Evolutionary conservation across 1,140 invertebrate genomes (phyloP).

Genomic region (Sinella curviseta): DNA sequence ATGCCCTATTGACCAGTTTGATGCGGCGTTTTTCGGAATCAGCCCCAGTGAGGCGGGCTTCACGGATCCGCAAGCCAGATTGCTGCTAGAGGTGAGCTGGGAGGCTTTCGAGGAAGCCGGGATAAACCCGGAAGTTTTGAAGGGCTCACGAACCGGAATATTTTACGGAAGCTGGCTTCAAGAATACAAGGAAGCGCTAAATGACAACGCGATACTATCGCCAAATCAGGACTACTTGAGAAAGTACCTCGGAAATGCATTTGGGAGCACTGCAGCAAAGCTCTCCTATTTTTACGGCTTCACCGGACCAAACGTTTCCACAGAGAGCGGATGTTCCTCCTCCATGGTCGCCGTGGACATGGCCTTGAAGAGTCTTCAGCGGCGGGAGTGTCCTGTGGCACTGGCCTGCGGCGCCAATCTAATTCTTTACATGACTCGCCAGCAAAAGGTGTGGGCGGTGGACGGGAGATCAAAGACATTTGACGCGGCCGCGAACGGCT

Average conservation of each 20-base stretch:
- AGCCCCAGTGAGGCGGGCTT: conserved; percentile 60
- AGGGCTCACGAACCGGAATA: conserved; percentile 25
- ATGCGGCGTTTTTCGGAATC: conserved; percentile 61
- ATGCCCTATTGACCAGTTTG: conserved; percentile 53
- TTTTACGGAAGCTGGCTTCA: conserved; percentile 36
- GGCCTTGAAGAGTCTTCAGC: conserved; percentile 31
- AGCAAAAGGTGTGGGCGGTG: conserved; percentile 55
- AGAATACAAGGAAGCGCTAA: conserved; percentile 14
- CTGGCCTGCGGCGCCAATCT: conserved; percentile 36
- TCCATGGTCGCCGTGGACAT: conserved; percentile 32
- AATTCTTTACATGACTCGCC: neutral
- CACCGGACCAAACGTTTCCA: conserved; percentile 32
- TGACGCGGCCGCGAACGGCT: conserved; percentile 61
- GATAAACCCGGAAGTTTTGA: conserved; percentile 26
- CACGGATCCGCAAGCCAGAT: conserved; percentile 66
- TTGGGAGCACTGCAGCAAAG: conserved; percentile 22
- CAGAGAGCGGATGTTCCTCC: conserved; percentile 52
- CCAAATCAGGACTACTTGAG: conserved; percentile 23
- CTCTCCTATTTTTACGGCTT: conserved; percentile 36
- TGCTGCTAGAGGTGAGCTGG: conserved; percentile 64
- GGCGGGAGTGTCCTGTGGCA: conserved; percentile 21
- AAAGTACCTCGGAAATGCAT: conserved; percentile 38
- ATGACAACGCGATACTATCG: neutral
- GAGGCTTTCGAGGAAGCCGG: conserved; percentile 62
- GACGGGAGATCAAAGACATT: conserved; percentile 89